phyloP scores from a whole-genome alignment of 2,113 vertebrate species.

The Takifugu flavidus region DNA sequence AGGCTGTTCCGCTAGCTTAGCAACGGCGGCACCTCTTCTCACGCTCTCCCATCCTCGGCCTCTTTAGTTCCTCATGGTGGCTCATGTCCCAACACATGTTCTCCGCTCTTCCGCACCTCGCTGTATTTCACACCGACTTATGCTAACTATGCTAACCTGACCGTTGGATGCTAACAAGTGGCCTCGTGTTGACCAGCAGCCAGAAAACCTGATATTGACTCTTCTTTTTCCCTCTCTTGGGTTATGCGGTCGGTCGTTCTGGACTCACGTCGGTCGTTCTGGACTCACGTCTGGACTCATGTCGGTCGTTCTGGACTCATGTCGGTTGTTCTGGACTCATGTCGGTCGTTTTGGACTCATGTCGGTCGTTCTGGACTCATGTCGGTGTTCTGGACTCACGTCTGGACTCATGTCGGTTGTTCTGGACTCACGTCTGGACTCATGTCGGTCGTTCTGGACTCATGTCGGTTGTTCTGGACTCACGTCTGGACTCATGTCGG shows the following conservation, averaged over 20 bases:
- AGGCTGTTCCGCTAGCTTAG: slow-evolving; percentile 34
- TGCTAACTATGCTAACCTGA: slow-evolving; percentile 42
- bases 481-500: too few species aligned
- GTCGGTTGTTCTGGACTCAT: too few species aligned
- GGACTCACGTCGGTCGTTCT: too few species aligned
- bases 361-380: too few species aligned
- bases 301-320: too few species aligned
- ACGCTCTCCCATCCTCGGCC: slow-evolving; percentile 19
- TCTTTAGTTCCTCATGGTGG: slow-evolving; percentile 65
- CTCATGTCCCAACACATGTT: slow-evolving; percentile 62
- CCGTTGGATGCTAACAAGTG: slow-evolving; percentile 62
- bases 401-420: too few species aligned
- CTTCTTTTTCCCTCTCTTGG: slow-evolving; percentile 20
- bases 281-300: too few species aligned
- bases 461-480: too few species aligned
- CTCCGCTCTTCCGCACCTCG: slow-evolving; percentile 40
- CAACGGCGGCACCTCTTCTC: slow-evolving; percentile 18
- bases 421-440: too few species aligned
- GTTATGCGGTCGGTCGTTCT: slow-evolving; percentile 44
- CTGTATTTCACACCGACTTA: slow-evolving; percentile 67
- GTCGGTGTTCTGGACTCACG: too few species aligned
- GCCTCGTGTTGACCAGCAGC: slow-evolving; percentile 43
- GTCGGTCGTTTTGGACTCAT: too few species aligned
- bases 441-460: too few species aligned
- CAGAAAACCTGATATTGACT: slow-evolving; percentile 43